phyloP scores from a whole-genome alignment of 2,888 invertebrate species.

The Griposia aprilina region DNA sequence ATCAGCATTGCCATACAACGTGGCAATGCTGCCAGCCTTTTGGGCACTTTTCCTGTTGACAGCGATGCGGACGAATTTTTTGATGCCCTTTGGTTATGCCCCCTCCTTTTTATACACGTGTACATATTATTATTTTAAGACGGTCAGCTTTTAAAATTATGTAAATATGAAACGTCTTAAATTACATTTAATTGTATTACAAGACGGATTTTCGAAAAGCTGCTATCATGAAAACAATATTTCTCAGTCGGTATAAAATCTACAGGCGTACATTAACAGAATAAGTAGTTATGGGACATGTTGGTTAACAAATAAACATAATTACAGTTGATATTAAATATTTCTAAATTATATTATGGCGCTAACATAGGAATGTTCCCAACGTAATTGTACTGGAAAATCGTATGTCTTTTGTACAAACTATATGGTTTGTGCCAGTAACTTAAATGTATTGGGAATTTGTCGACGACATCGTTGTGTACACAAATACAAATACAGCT shows the following conservation, averaged over 20 bases:
- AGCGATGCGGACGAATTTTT: too few species aligned
- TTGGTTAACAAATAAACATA: slow-evolving; percentile 21
- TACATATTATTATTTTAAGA: too few species aligned
- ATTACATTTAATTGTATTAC: neutral
- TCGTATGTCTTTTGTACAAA: slow-evolving; percentile 35
- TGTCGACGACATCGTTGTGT: too few species aligned
- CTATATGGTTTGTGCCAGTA: slow-evolving; percentile 53
- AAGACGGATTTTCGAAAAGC: slow-evolving; percentile 22
- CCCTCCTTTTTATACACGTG: too few species aligned
- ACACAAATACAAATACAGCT: too few species aligned
- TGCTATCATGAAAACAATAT: slow-evolving; percentile 6
- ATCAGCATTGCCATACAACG: too few species aligned
- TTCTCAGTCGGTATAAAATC: slow-evolving; percentile 49
- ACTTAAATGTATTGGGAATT: slow-evolving; percentile 10
- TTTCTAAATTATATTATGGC: slow-evolving; percentile 52
- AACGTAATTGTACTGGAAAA: slow-evolving; percentile 28
- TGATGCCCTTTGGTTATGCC: too few species aligned
- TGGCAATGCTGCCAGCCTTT: too few species aligned
- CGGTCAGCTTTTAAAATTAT: too few species aligned
- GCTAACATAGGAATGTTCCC: slow-evolving; percentile 51
- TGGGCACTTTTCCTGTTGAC: too few species aligned
- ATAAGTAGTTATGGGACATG: slow-evolving; percentile 14
- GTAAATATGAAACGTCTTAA: too few species aligned
- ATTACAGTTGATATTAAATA: slow-evolving; percentile 27
- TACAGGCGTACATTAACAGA: slow-evolving; percentile 13